phyloP scores from a whole-genome alignment of 2,797 vertebrate species.

The Avahi laniger region DNA sequence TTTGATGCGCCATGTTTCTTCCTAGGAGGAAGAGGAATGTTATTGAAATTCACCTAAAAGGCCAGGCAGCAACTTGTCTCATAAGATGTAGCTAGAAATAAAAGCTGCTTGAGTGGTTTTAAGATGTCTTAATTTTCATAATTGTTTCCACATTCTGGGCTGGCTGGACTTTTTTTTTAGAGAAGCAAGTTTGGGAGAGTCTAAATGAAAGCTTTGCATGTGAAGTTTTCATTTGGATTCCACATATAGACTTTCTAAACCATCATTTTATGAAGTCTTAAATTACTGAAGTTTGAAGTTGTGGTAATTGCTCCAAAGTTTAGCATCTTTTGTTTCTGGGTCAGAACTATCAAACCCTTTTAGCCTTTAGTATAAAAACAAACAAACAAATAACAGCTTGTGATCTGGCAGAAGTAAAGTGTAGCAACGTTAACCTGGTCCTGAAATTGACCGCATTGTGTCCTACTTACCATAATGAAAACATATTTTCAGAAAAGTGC shows the following conservation, averaged over 20 bases:
- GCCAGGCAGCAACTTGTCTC: conserved; percentile 53
- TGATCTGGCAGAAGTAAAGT: background rate
- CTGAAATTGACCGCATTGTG: background rate
- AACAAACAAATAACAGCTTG: conserved; percentile 9
- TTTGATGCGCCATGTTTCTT: background rate
- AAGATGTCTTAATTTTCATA: conserved; percentile 82
- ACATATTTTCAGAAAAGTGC: background rate
- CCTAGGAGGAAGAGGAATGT: conserved; percentile 29
- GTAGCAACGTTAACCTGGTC: background rate
- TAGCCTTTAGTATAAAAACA: conserved; percentile 44
- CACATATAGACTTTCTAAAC: conserved; percentile 86
- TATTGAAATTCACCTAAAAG: conserved; percentile 23
- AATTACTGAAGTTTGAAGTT: conserved; percentile 85
- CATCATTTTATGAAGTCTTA: conserved; percentile 86
- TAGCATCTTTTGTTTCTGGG: conserved; percentile 70
- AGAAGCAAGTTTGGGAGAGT: conserved; percentile 81
- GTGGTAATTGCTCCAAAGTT: conserved; percentile 79
- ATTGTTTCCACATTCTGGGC: conserved; percentile 83
- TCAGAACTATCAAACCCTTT: conserved; percentile 58
- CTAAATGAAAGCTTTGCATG: conserved; percentile 87
- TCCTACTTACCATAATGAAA: background rate
- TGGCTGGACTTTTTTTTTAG: conserved; percentile 78
- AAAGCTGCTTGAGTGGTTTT: conserved; percentile 77
- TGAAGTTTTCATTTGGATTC: conserved; percentile 85
- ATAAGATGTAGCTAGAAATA: conserved; percentile 62